phyloP scores from a whole-genome alignment of 2,797 vertebrate genomes.

The Acestrorhynchus altus region DNA sequence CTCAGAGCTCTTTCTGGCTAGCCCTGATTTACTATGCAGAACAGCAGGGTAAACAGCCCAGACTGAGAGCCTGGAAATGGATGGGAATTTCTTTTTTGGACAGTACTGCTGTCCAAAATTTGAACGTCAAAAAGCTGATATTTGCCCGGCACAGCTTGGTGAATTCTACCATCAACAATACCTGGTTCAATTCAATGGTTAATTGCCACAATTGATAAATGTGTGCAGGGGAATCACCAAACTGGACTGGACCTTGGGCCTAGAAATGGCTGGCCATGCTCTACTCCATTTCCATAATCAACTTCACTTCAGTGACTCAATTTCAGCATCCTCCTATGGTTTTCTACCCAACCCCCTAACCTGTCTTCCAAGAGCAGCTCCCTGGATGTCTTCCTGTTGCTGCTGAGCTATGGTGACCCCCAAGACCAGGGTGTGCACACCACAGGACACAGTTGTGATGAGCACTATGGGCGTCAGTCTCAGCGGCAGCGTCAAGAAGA shows the following conservation, averaged over 20 bases:
- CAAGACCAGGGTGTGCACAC: slow-evolving; percentile 87
- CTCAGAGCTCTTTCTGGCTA: neutral
- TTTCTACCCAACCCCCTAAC: slow-evolving; percentile 70
- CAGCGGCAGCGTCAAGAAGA: slow-evolving; percentile 91
- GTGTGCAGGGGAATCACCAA: neutral
- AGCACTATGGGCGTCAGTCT: slow-evolving; percentile 89
- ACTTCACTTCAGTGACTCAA: neutral
- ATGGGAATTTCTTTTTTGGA: neutral
- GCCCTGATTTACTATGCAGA: neutral
- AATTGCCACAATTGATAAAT: neutral
- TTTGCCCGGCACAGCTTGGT: neutral
- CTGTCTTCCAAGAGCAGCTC: slow-evolving; percentile 83
- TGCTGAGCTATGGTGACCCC: slow-evolving; percentile 90
- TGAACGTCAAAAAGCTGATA: neutral
- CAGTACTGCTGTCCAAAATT: too few species aligned
- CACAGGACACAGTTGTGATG: slow-evolving; percentile 86
- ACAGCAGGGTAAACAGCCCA: neutral
- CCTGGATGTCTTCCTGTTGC: slow-evolving; percentile 80
- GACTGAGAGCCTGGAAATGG: neutral
- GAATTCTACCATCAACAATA: neutral
- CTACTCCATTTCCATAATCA: neutral
- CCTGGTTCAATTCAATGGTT: neutral
- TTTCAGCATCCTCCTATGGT: neutral
- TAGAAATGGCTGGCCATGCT: neutral
- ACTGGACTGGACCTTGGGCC: neutral